phyloP scores from a whole-genome alignment of 2,797 vertebrate species.

The Echiichthys vipera region DNA sequence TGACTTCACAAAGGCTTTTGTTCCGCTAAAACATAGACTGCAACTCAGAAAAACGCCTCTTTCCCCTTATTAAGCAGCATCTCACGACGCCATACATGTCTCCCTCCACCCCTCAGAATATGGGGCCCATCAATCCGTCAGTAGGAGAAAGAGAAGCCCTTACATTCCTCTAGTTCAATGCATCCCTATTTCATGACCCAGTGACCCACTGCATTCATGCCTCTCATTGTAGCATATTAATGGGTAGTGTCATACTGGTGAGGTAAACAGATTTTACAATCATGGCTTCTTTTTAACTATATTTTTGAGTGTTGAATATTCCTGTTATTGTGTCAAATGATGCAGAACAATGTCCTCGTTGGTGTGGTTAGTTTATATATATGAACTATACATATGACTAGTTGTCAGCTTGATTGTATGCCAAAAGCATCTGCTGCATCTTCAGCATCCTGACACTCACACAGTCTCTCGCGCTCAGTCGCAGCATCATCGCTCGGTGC shows the following conservation, averaged over 20 bases:
- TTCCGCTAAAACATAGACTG: slow-evolving; percentile 63
- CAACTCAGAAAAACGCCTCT: slow-evolving; percentile 20
- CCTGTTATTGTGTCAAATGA: background rate
- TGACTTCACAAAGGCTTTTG: slow-evolving; percentile 69
- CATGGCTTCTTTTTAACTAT: slow-evolving; percentile 40
- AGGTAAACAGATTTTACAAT: slow-evolving; percentile 53
- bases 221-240: slow-evolving; percentile 64
- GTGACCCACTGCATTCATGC: slow-evolving; percentile 70
- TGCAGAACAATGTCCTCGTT: background rate
- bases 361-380: background rate
- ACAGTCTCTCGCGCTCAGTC: slow-evolving; percentile 18
- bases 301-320: slow-evolving; percentile 1
- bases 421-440: slow-evolving; percentile 60
- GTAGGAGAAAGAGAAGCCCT: slow-evolving; percentile 59
- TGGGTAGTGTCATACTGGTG: slow-evolving; percentile 58
- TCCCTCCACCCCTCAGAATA: slow-evolving; percentile 65
- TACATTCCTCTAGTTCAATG: slow-evolving; percentile 65
- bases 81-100: slow-evolving; percentile 50
- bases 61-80: slow-evolving; percentile 67
- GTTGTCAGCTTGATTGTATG: slow-evolving; percentile 1
- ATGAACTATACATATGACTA: background rate
- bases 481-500: slow-evolving; percentile 40
- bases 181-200: slow-evolving; percentile 67
- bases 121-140: slow-evolving; percentile 77
- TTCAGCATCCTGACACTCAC: slow-evolving; percentile 15